phyloP scores from a whole-genome alignment of 2,888 invertebrate genomes.

The Itoplectis maculator region DNA sequence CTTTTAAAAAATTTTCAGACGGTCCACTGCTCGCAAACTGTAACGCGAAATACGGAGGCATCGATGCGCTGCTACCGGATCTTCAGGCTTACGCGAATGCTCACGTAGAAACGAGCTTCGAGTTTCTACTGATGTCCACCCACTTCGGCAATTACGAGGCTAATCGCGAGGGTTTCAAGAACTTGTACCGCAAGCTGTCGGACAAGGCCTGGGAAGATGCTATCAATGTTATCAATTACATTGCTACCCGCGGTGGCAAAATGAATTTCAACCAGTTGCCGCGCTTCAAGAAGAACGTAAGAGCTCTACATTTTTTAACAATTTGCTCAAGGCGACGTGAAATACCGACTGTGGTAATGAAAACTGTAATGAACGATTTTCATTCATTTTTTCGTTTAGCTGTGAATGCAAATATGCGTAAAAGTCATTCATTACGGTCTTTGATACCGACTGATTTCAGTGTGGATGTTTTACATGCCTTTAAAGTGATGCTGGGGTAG shows the following conservation, averaged over 20 bases:
- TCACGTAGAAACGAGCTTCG: constrained; percentile 90
- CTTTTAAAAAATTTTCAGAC: constrained; percentile 69
- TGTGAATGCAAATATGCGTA: too few species aligned
- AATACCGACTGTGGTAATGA: too few species aligned
- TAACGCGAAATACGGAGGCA: constrained; percentile 88
- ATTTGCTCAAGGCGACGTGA: too few species aligned
- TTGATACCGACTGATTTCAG: too few species aligned
- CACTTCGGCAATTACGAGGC: constrained; percentile 92
- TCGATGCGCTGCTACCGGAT: constrained; percentile 85
- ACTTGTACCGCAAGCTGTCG: constrained; percentile 90
- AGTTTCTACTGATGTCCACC: constrained; percentile 90
- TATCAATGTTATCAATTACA: constrained; percentile 91
- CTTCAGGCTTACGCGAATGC: constrained; percentile 87
- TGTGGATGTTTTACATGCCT: too few species aligned
- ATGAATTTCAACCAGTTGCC: constrained; percentile 86
- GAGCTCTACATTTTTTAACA: not conserved
- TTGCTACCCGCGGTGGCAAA: constrained; percentile 89
- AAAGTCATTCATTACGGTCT: too few species aligned
- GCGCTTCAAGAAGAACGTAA: constrained; percentile 75
- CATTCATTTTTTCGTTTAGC: too few species aligned
- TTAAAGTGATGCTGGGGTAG: too few species aligned
- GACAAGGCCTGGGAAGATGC: constrained; percentile 91
- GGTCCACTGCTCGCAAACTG: constrained; percentile 84
- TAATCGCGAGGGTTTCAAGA: constrained; percentile 91
- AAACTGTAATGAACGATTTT: too few species aligned